phyloP scores from a whole-genome alignment of 1,140 invertebrate species.

The Hylaeus anthracinus region DNA sequence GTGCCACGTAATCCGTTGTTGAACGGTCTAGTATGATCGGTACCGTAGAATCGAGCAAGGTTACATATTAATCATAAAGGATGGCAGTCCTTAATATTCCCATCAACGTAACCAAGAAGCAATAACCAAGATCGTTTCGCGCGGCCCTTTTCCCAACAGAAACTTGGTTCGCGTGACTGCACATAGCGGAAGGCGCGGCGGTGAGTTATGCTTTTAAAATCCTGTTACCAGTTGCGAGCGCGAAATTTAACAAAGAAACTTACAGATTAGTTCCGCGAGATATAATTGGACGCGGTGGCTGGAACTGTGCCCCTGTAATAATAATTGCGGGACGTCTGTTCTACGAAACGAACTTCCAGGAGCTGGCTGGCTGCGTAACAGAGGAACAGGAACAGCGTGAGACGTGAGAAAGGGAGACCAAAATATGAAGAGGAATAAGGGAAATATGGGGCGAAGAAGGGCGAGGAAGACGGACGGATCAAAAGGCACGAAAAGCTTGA shows the following conservation, averaged over 20 bases:
- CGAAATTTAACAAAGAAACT: constrained; percentile 64
- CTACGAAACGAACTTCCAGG: constrained; percentile 44
- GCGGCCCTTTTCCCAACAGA: background rate
- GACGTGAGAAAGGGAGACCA: background rate
- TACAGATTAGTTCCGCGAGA: constrained; percentile 62
- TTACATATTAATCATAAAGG: constrained; percentile 12
- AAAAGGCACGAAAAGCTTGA: background rate
- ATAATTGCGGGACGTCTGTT: constrained; percentile 65
- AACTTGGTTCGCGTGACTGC: constrained; percentile 57
- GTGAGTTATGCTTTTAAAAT: constrained; percentile 61
- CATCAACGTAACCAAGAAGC: constrained; percentile 29
- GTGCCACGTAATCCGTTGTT: no score
- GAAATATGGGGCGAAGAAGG: background rate
- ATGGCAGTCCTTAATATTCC: constrained; percentile 16
- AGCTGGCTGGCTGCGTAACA: background rate
- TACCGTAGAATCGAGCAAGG: background rate
- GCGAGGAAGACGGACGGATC: background rate
- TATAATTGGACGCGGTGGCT: constrained; percentile 61
- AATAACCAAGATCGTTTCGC: constrained; percentile 16
- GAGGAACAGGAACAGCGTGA: background rate
- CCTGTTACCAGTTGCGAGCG: constrained; percentile 58
- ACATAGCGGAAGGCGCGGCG: constrained; percentile 5
- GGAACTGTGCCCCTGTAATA: constrained; percentile 62
- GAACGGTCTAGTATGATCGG: background rate
- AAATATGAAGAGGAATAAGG: constrained; percentile 19